Conservation (phyloP, 1,140 invertebrate genomes). For the Calliopsis andreniformis region DNA sequence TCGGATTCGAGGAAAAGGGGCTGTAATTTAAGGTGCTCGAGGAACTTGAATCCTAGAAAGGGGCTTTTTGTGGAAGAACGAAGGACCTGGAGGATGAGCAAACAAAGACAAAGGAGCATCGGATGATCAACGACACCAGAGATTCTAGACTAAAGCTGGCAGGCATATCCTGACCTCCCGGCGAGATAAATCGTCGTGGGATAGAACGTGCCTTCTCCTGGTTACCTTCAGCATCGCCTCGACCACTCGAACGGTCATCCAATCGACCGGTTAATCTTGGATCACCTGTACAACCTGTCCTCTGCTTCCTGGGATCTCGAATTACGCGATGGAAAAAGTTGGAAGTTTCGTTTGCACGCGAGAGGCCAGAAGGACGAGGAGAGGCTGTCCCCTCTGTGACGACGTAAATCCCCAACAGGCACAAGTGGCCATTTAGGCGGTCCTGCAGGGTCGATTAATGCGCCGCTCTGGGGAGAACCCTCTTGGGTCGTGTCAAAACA, state of each 20-base stretch:
- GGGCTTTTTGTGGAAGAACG: background rate
- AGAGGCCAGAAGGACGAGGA: background rate
- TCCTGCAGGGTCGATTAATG: conserved; percentile 38
- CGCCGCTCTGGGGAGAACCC: background rate
- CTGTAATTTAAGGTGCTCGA: conserved; percentile 21
- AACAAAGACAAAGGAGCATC: conserved; percentile 47
- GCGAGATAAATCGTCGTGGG: conserved; percentile 51
- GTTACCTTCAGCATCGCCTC: background rate
- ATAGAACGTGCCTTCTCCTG: background rate
- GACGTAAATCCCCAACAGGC: conserved; percentile 13
- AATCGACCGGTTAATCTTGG: conserved; percentile 56
- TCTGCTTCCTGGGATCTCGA: conserved; percentile 53
- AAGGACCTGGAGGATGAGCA: background rate
- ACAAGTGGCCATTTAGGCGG: conserved; percentile 19
- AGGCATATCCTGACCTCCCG: conserved; percentile 53
- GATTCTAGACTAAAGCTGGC: conserved; percentile 10
- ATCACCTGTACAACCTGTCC: conserved; percentile 58
- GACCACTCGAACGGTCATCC: conserved; percentile 7
- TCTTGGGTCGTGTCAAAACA: conserved; percentile 61
- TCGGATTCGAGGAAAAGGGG: conserved; percentile 1
- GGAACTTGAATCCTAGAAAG: background rate
- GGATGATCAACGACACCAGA: conserved; percentile 31
- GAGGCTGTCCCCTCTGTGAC: background rate
- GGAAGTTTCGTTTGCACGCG: conserved; percentile 45
- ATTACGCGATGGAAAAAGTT: conserved; percentile 62